Evolutionary conservation across 2,113 vertebrate species (phyloP).

Genomic region (Panthera uncia): DNA sequence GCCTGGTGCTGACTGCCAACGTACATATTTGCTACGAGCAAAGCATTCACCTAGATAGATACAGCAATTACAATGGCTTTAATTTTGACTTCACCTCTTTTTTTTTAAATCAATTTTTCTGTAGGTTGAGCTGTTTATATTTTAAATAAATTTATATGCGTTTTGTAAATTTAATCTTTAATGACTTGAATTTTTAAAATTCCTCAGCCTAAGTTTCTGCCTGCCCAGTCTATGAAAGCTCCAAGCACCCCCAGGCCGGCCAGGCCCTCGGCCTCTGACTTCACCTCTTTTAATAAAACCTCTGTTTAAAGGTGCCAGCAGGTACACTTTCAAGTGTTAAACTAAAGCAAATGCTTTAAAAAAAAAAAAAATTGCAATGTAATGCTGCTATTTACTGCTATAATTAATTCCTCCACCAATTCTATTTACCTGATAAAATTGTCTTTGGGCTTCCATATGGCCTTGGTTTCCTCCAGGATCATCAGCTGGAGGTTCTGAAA

Average conservation of each 20-base stretch:
- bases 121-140: not conserved
- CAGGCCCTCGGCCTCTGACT: not conserved
- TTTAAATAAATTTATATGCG: not conserved
- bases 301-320: not conserved
- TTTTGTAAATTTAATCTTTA: not conserved
- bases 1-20: not conserved
- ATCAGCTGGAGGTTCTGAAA: constrained; percentile 8
- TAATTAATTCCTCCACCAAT: constrained; percentile 4
- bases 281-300: constrained; percentile 32
- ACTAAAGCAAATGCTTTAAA: not conserved
- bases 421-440: constrained; percentile 39
- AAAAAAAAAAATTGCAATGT: not conserved
- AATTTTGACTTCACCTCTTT: not conserved
- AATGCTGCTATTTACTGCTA: not conserved
- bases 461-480: not conserved
- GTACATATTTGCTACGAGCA: not conserved
- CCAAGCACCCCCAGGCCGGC: not conserved
- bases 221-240: not conserved
- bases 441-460: constrained; percentile 13
- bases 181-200: not conserved
- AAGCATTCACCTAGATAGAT: not conserved
- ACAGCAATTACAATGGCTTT: not conserved
- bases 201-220: not conserved
- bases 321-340: not conserved
- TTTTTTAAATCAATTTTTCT: not conserved